Conservation (phyloP, 1,140 invertebrate genomes). For the Trachymyrmex cornetzi region DNA sequence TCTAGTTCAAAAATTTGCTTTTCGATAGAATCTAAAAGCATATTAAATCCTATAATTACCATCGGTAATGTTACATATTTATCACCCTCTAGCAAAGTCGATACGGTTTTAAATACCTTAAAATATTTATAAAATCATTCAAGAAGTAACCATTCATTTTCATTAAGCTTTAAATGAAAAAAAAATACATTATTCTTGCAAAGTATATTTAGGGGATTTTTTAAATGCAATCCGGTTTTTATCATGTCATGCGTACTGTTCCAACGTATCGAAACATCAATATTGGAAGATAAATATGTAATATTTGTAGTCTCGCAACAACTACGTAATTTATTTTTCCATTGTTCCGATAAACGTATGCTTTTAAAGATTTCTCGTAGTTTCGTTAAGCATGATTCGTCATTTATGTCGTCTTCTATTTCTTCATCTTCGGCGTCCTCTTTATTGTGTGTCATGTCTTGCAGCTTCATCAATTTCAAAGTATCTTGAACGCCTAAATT, state of each 20-base stretch:
- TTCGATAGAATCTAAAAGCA: conserved; percentile 80
- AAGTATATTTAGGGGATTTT: conserved; percentile 79
- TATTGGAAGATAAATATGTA: conserved; percentile 32
- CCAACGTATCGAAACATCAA: conserved; percentile 34
- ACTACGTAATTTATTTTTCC: conserved; percentile 33
- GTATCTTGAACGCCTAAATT: conserved; percentile 50
- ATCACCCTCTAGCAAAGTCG: conserved; percentile 54
- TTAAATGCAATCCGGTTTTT: conserved; percentile 56
- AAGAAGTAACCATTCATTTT: conserved; percentile 54
- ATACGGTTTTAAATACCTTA: conserved; percentile 49
- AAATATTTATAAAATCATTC: conserved; percentile 48
- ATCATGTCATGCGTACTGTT: conserved; percentile 45
- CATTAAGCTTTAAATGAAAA: conserved; percentile 19
- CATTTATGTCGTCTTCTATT: conserved; percentile 7
- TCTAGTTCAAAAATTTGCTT: conserved; percentile 38
- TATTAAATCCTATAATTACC: conserved; percentile 72
- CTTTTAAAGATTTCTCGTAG: conserved; percentile 36
- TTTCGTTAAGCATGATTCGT: conserved; percentile 9
- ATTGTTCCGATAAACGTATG: conserved; percentile 32
- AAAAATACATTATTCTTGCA: conserved; percentile 47
- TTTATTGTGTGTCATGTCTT: conserved; percentile 1
- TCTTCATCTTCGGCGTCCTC: conserved; percentile 12
- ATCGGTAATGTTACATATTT: conserved; percentile 63
- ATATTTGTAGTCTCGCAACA: conserved; percentile 22
- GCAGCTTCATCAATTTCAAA: conserved; percentile 44